Evolutionary conservation across 2,113 vertebrate species (phyloP).

Genomic region (Cardinalis cardinalis): DNA sequence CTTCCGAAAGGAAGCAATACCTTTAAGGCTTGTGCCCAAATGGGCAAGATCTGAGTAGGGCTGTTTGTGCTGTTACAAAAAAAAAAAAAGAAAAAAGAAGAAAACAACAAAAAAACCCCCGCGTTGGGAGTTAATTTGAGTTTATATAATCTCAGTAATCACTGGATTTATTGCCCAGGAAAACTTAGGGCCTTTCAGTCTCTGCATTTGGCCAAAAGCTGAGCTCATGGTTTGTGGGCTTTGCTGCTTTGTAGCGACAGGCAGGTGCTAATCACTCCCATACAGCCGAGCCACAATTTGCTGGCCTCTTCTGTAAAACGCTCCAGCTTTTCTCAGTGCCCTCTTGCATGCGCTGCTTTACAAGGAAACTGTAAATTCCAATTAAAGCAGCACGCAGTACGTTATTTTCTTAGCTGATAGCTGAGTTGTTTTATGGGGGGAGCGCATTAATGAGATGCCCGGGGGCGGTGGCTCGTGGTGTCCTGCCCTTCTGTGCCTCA

Average conservation of each 20-base stretch:
- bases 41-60: background rate
- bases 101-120: too few relatives aligned
- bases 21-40: background rate
- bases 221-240: conserved; percentile 39
- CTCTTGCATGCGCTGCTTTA: conserved; percentile 7
- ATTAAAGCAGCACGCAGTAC: conserved; percentile 3
- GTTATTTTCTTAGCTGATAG: conserved; percentile 20
- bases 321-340: background rate
- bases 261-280: conserved; percentile 51
- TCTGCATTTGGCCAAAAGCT: background rate
- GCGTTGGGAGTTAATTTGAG: background rate
- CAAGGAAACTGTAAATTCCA: conserved; percentile 18
- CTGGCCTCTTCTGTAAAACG: background rate
- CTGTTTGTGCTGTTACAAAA: background rate
- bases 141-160: conserved; percentile 28
- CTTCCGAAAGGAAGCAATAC: background rate
- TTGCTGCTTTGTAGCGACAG: background rate
- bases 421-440: conserved; percentile 2
- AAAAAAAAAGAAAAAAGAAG: background rate
- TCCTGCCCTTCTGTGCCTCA: background rate
- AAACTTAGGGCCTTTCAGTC: background rate
- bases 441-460: background rate
- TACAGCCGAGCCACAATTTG: background rate
- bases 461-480: background rate
- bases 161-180: conserved; percentile 14